Percentiles rank a stretch among this genome's conserved stretches.
These are phyloP conservation scores for Parnassius mnemosyne DNA, from an alignment of 2,888 invertebrate species.

Conservation along the genomic window DNA sequence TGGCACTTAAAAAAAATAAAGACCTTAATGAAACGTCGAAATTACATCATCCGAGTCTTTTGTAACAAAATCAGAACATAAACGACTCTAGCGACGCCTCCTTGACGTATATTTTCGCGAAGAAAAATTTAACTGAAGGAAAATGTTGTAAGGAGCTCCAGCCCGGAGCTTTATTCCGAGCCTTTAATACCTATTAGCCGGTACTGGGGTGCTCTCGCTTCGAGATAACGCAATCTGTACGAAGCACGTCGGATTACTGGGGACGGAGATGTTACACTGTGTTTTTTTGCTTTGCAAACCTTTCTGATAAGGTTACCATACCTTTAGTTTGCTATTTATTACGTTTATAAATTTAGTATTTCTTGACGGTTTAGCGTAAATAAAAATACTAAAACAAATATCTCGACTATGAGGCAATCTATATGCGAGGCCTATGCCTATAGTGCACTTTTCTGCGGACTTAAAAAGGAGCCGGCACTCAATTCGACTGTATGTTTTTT, in stretches of 20 bases:
- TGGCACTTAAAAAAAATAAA: constrained; percentile 1
- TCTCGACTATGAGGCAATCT: too few relatives aligned
- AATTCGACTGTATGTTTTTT: too few relatives aligned
- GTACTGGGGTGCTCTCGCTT: constrained; percentile 7
- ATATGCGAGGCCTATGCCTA: too few relatives aligned
- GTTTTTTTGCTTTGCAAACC: constrained; percentile 3
- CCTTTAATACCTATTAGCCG: constrained; percentile 26
- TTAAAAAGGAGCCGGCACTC: too few relatives aligned
- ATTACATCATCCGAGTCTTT: constrained; percentile 4
- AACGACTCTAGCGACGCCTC: constrained; percentile 6
- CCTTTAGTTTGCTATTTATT: too few relatives aligned
- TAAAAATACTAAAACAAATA: too few relatives aligned
- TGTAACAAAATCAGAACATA: constrained; percentile 6
- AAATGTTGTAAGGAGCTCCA: constrained; percentile 9
- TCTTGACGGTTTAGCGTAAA: too few relatives aligned
- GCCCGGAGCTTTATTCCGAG: constrained; percentile 11
- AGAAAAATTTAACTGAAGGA: constrained; percentile 12
- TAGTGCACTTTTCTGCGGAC: too few relatives aligned
- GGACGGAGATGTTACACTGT: neutral
- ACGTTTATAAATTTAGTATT: too few relatives aligned
- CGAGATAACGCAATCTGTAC: constrained; percentile 25
- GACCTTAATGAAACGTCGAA: constrained; percentile 1
- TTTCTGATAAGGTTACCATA: neutral
- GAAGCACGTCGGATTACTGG: constrained; percentile 22
- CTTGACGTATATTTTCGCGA: constrained; percentile 3